A percentile compares a stretch with the other conserved stretches of the same genome.
These are phyloP conservation scores for Furcula furcula DNA, from an alignment of 2,888 invertebrate species.

Conservation along the genomic window DNA sequence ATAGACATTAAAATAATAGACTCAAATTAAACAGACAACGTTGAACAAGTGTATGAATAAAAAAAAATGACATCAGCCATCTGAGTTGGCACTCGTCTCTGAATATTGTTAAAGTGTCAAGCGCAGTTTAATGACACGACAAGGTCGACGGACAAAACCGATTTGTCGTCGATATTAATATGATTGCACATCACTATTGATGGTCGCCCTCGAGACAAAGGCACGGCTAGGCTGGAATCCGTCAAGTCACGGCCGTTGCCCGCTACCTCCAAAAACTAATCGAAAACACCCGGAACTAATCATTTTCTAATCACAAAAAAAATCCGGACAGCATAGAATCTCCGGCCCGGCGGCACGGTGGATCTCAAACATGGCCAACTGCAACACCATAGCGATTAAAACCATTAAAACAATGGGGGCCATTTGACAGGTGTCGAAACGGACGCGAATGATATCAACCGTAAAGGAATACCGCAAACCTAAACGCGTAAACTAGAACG, in stretches of 20 bases:
- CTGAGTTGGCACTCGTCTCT: conserved; percentile 10
- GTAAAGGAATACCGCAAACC: too few relatives aligned
- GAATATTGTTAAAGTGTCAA: conserved; percentile 18
- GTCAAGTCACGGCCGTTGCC: conserved; percentile 67
- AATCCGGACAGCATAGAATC: conserved; percentile 57
- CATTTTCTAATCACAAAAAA: conserved; percentile 69
- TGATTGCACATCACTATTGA: conserved; percentile 37
- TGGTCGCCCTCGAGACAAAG: conserved; percentile 60
- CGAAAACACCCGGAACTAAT: conserved; percentile 77
- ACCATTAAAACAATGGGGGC: conserved; percentile 30
- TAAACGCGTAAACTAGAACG: too few relatives aligned
- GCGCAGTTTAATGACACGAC: conserved; percentile 23
- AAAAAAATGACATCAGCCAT: conserved; percentile 6
- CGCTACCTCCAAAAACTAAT: conserved; percentile 62
- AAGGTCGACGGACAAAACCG: conserved; percentile 22
- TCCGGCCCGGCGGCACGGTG: conserved; percentile 38
- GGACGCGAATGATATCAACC: conserved; percentile 16
- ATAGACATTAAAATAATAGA: conserved; percentile 1
- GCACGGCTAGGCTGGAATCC: conserved; percentile 62
- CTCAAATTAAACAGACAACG: conserved; percentile 2
- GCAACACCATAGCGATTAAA: conserved; percentile 27
- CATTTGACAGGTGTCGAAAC: conserved; percentile 30
- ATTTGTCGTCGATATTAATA: conserved; percentile 28
- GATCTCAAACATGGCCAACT: conserved; percentile 28
- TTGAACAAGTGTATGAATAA: conserved; percentile 6